phyloP scores from a whole-genome alignment of 2,888 invertebrate species.

The Apomyelois bistriatella region DNA sequence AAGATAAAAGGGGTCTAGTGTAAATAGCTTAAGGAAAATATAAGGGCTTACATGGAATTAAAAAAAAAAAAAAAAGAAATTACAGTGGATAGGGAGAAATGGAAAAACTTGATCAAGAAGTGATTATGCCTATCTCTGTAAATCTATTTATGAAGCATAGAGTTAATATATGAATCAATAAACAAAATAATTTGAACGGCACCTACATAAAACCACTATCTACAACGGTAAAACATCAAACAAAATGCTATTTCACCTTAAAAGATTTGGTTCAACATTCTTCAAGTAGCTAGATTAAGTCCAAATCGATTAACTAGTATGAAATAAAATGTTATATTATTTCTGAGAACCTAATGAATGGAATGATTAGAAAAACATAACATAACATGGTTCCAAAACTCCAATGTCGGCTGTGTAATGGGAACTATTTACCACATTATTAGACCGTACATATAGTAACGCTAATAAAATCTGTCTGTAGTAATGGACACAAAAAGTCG shows the following conservation, averaged over 20 bases:
- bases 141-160: no score
- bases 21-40: no score
- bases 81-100: no score
- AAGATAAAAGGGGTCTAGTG: no score
- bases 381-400: background rate
- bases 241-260: constrained; percentile 3
- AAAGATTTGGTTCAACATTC: constrained; percentile 5
- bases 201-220: background rate
- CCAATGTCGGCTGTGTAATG: background rate
- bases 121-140: no score
- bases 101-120: no score
- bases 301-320: background rate
- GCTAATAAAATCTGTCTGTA: no score
- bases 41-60: no score
- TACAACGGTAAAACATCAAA: background rate
- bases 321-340: constrained; percentile 6
- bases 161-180: background rate
- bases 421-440: background rate
- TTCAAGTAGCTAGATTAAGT: constrained; percentile 1
- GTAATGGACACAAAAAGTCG: no score
- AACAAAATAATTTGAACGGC: background rate
- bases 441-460: no score
- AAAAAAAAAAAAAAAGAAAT: no score
- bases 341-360: constrained; percentile 3
- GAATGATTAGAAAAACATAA: constrained; percentile 5